Conservation (phyloP, 2,888 invertebrate genomes). For the Hipparchia semele region DNA sequence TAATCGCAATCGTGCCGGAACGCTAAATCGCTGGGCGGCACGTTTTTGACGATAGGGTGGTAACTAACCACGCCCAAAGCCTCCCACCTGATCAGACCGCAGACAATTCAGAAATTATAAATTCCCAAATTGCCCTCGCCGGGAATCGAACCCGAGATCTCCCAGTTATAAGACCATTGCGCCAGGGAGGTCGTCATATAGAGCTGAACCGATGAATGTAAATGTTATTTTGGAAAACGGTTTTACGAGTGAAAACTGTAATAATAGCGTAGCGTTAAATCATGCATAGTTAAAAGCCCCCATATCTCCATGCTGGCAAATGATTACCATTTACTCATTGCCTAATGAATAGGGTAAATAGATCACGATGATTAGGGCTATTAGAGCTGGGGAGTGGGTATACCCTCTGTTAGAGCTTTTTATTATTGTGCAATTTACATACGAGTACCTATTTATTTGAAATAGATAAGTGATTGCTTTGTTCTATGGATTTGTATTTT, state of each 20-base stretch:
- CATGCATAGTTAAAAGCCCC: constrained; percentile 47
- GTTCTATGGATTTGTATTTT: no score
- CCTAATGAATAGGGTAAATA: constrained; percentile 44
- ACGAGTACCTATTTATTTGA: no score
- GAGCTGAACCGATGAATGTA: constrained; percentile 1
- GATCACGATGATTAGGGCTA: constrained; percentile 34
- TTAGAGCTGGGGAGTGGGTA: neutral
- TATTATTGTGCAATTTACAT: neutral
- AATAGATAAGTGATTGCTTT: no score
- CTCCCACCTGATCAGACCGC: no score
- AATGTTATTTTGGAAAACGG: neutral
- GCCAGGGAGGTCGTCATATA: neutral
- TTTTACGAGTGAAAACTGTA: constrained; percentile 31
- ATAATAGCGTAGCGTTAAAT: constrained; percentile 41
- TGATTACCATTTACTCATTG: constrained; percentile 46
- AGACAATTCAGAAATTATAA: no score
- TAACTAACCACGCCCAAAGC: no score
- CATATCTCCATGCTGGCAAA: constrained; percentile 42
- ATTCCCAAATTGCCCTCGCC: no score
- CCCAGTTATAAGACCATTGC: no score
- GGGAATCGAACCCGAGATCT: no score
- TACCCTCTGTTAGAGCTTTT: neutral
- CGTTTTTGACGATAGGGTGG: no score
- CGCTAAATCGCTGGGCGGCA: no score
- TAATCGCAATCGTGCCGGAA: no score